A percentile compares a stretch with the other conserved stretches of the same genome.
Conservation (phyloP, 2,888 invertebrate genomes). For the Protodeltote pygarga region DNA sequence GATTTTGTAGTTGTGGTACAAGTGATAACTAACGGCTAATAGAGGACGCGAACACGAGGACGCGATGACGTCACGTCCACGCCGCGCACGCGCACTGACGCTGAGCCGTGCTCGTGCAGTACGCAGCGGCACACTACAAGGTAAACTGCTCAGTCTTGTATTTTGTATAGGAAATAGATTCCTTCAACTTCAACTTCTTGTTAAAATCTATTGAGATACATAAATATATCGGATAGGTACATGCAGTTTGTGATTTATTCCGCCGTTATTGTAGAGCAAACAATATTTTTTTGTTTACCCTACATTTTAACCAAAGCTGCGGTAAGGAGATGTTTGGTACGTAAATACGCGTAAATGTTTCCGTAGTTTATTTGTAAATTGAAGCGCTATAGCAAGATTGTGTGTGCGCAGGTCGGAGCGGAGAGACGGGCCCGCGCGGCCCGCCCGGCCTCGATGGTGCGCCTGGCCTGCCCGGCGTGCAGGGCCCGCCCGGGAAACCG, state of each 20-base stretch:
- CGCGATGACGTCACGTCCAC: neutral
- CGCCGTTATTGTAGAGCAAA: too few species aligned
- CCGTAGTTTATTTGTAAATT: too few species aligned
- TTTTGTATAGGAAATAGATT: neutral
- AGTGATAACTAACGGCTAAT: conserved; percentile 60
- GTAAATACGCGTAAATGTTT: too few species aligned
- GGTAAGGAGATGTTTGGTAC: too few species aligned
- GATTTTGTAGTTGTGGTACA: conserved; percentile 63
- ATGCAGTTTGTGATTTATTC: too few species aligned
- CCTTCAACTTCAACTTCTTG: neutral
- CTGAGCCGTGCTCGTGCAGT: too few species aligned
- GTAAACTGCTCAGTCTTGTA: conserved; percentile 18
- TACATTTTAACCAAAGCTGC: too few species aligned
- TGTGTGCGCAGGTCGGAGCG: conserved; percentile 88
- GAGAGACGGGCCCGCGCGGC: conserved; percentile 92
- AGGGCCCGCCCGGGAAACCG: conserved; percentile 94
- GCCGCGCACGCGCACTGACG: neutral
- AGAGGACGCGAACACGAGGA: neutral
- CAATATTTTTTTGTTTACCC: too few species aligned
- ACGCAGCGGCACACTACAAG: too few species aligned
- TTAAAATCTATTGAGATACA: neutral
- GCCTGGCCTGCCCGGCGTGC: conserved; percentile 93
- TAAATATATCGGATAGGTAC: too few species aligned
- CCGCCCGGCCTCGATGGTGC: conserved; percentile 91
- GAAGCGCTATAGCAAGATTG: conserved; percentile 1